Base-by-base conservation (phyloP, 2,797 vertebrate species). In the Pogonophryne albipinna region DNA sequence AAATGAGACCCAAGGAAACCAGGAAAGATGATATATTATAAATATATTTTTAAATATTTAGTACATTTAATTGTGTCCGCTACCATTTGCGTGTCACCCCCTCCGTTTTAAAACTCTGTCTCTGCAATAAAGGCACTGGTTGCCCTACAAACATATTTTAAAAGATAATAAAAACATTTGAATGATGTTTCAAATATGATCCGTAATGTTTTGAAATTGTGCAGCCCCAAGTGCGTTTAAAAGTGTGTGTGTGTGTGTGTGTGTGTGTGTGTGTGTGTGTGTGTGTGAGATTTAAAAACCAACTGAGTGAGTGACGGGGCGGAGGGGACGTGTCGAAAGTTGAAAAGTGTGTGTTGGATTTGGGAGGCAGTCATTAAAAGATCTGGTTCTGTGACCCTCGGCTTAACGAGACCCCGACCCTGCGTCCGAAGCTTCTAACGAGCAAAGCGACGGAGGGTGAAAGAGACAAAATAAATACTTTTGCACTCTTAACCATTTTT, bases 341-440 rank as follows among this genome's bases (percentile, higher is more conserved):
- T 34, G 34, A 34, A 6, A 17, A n/a, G n/a, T 3, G 50, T 1
- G 11, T 10, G 53, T 17, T 70, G 88, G 83, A 86, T 90, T 85
- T 76, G 79, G 85, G 85, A 89, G 81, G 80, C 65, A 76, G 89
- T 89, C 85, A 89, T 89, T 86, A 92, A 88, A 67, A 81, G 84
- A 87, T 89, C 68, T 62, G 0, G 14, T 3, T 71, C 49, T 73
- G 79, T 85, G 86, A 77, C 74, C 83, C 71, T 73, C 79, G n/a
- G 81, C 78, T 84, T 79, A 85, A 20, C n/a, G 53, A 62, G 17
- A 62, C 50, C 41, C n/a, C 62, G 4, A 53, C 27, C 62, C 71
- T 12, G 69, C 71, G 68, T 62, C 60, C 50, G 14, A 23, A 68
- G 88, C 89, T 80, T 82, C 87, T 67, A 80, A 67, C 66, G 4